phyloP scores from a whole-genome alignment of 2,888 invertebrate genomes.

The Villa cingulata region DNA sequence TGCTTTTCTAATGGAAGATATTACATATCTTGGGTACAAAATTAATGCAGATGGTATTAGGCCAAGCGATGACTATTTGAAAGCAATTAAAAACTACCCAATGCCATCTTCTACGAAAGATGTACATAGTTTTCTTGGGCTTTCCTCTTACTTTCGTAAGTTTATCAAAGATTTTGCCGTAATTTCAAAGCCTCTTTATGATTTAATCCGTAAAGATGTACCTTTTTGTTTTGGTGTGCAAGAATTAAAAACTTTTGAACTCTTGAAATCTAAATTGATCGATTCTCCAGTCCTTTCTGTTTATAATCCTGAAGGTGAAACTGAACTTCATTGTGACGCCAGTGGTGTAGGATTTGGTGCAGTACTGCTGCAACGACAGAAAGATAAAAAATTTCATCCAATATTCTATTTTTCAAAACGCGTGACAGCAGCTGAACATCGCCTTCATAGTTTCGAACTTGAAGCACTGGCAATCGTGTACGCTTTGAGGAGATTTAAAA shows the following conservation, averaged over 20 bases:
- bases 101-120: slow-evolving; percentile 15
- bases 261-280: slow-evolving; percentile 10
- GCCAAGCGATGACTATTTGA: slow-evolving; percentile 7
- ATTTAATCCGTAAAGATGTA: slow-evolving; percentile 13
- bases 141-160: slow-evolving; percentile 14
- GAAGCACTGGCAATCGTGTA: slow-evolving; percentile 20
- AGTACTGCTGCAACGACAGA: slow-evolving; percentile 19
- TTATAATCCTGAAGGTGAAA: slow-evolving; percentile 19
- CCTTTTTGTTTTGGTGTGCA: slow-evolving; percentile 5
- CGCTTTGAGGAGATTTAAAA: slow-evolving; percentile 17
- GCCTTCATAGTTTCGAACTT: slow-evolving; percentile 21
- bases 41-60: slow-evolving; percentile 6
- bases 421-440: slow-evolving; percentile 17
- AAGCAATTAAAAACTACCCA: slow-evolving; percentile 7
- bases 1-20: slow-evolving; percentile 6
- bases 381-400: slow-evolving; percentile 20
- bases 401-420: slow-evolving; percentile 24
- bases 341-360: too few relatives aligned
- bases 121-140: slow-evolving; percentile 13
- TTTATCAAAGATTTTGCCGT: too few relatives aligned
- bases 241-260: too few relatives aligned
- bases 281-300: slow-evolving; percentile 19
- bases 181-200: slow-evolving; percentile 23
- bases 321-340: slow-evolving; percentile 25
- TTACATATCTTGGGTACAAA: slow-evolving; percentile 1